phyloP scores from a whole-genome alignment of 2,888 invertebrate genomes.

The Drosophila peninsularis region DNA sequence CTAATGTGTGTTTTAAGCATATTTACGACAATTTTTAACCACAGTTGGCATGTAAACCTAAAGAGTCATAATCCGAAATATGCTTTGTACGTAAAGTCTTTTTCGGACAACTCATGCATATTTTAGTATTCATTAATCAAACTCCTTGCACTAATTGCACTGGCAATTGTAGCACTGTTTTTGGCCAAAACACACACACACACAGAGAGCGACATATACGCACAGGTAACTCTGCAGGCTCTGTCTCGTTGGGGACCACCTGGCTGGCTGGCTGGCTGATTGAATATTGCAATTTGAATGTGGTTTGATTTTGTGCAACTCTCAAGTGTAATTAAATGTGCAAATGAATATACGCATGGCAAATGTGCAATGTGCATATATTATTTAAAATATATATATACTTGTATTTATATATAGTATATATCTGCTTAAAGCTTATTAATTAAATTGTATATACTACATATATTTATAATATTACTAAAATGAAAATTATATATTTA shows the following conservation, averaged over 20 bases:
- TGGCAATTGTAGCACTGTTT: conserved; percentile 39
- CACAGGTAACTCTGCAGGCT: conserved; percentile 9
- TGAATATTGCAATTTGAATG: conserved; percentile 73
- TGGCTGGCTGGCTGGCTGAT: conserved; percentile 55
- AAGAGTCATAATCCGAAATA: conserved; percentile 12
- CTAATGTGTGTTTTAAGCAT: conserved; percentile 14
- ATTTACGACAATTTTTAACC: conserved; percentile 18
- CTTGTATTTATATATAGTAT: background rate
- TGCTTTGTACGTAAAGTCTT: conserved; percentile 7
- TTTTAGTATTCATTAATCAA: conserved; percentile 55
- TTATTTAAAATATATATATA: conserved; percentile 43
- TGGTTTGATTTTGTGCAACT: conserved; percentile 69
- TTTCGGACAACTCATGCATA: conserved; percentile 16
- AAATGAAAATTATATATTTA: background rate
- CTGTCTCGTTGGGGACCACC: conserved; percentile 25
- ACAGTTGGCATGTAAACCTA: conserved; percentile 22
- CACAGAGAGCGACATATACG: background rate
- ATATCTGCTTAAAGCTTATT: too few species aligned
- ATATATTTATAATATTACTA: too few species aligned
- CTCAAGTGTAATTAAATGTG: conserved; percentile 71
- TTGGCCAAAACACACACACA: conserved; percentile 14
- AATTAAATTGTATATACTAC: too few species aligned
- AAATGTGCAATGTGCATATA: conserved; percentile 35
- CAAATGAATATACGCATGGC: conserved; percentile 51
- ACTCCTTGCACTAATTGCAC: conserved; percentile 57